Evolutionary conservation across 2,113 vertebrate species (phyloP).

Genomic region (Siniperca chuatsi): DNA sequence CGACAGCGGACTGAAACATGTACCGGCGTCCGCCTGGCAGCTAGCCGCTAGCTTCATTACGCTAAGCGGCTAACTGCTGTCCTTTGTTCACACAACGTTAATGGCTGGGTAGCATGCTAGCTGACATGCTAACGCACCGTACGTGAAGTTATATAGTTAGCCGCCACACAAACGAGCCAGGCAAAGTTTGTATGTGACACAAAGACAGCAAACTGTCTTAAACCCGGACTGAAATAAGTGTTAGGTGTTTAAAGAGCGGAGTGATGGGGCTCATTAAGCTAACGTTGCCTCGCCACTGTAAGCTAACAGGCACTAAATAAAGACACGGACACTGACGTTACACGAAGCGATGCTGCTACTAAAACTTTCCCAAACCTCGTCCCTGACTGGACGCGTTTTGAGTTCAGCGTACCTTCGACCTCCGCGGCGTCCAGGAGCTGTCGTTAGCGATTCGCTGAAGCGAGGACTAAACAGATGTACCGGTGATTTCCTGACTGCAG

Average conservation of each 20-base stretch:
- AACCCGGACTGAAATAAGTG: background rate
- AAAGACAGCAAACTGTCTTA: background rate
- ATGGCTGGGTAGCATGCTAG: constrained; percentile 43
- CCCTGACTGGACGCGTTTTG: background rate
- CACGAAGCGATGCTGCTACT: constrained; percentile 43
- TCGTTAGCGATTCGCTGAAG: constrained; percentile 5
- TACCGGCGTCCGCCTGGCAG: constrained; percentile 6
- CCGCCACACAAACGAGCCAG: background rate
- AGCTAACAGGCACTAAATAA: constrained; percentile 76
- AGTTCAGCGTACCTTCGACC: accelerated
- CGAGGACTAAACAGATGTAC: constrained; percentile 59
- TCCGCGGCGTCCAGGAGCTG: background rate
- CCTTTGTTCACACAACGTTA: constrained; percentile 73
- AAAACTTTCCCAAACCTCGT: constrained; percentile 61
- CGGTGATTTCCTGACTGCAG: constrained; percentile 83
- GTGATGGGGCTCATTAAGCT: constrained; percentile 40
- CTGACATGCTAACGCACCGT: constrained; percentile 36
- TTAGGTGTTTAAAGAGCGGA: background rate
- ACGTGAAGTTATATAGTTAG: background rate
- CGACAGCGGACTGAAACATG: background rate
- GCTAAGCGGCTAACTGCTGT: constrained; percentile 61
- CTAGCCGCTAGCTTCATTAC: constrained; percentile 58
- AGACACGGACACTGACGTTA: constrained; percentile 55
- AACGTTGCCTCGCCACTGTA: constrained; percentile 57
- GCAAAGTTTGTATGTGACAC: background rate